Conservation (phyloP, 2,888 invertebrate genomes). For the Lasioglossum zephyrum region DNA sequence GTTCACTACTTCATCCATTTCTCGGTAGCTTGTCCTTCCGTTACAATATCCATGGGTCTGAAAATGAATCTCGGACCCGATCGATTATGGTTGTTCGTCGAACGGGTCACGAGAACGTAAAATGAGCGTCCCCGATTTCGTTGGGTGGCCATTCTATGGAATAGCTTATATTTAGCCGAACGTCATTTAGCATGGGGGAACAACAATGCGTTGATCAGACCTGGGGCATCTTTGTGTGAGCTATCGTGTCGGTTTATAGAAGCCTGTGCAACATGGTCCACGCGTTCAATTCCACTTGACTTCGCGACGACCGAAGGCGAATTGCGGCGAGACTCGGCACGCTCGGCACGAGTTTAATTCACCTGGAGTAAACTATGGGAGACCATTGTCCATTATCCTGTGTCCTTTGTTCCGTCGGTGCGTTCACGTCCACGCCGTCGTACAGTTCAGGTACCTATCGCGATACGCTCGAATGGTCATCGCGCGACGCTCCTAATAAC, state of each 20-base stretch:
- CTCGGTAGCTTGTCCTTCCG: not conserved
- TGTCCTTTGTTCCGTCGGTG: slow-evolving; percentile 61
- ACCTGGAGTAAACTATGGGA: slow-evolving; percentile 60
- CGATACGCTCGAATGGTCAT: slow-evolving; percentile 39
- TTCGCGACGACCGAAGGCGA: slow-evolving; percentile 46
- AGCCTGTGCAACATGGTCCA: slow-evolving; percentile 1
- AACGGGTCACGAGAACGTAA: not conserved
- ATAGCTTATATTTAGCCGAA: slow-evolving; percentile 17
- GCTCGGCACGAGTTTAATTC: slow-evolving; percentile 55
- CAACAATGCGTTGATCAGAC: slow-evolving; percentile 24
- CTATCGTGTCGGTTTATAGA: slow-evolving; percentile 33
- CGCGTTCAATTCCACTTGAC: slow-evolving; percentile 54
- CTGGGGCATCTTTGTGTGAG: slow-evolving; percentile 39
- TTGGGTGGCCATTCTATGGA: not conserved
- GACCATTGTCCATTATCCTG: slow-evolving; percentile 64
- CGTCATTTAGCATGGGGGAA: not conserved
- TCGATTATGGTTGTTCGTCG: not conserved
- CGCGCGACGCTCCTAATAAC: slow-evolving; percentile 39
- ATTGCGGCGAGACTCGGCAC: slow-evolving; percentile 49
- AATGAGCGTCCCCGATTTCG: not conserved
- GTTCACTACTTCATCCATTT: not conserved
- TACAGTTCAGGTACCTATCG: slow-evolving; percentile 32
- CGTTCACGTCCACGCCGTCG: slow-evolving; percentile 46
- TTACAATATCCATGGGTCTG: not conserved
- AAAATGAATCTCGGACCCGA: not conserved